phyloP scores from a whole-genome alignment of 1,140 invertebrate genomes.

The Oryctes rhinoceros region DNA sequence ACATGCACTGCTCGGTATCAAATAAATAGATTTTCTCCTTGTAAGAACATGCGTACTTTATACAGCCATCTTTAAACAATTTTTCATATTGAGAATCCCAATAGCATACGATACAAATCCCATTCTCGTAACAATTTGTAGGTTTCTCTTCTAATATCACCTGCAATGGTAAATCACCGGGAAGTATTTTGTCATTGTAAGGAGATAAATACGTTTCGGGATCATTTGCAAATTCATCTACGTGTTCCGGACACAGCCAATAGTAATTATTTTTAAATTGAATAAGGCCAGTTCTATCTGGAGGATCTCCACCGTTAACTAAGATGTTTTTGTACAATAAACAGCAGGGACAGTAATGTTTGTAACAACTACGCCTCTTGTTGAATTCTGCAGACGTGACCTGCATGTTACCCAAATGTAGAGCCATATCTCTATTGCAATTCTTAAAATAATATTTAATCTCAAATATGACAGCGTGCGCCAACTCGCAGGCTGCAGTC shows the following conservation, averaged over 20 bases:
- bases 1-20: slow-evolving; percentile 62
- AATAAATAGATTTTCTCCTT: slow-evolving; percentile 65
- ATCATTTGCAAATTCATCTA: slow-evolving; percentile 59
- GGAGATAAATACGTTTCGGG: slow-evolving; percentile 60
- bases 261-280: slow-evolving; percentile 65
- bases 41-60: slow-evolving; percentile 60
- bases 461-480: slow-evolving; percentile 55
- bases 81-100: slow-evolving; percentile 63
- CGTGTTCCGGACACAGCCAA: slow-evolving; percentile 67
- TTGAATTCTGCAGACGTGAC: slow-evolving; percentile 64
- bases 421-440: slow-evolving; percentile 51
- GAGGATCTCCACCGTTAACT: slow-evolving; percentile 59
- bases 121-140: slow-evolving; percentile 60
- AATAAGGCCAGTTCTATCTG: slow-evolving; percentile 64
- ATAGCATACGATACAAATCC: slow-evolving; percentile 68
- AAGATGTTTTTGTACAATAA: slow-evolving; percentile 59
- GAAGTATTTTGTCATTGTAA: slow-evolving; percentile 58
- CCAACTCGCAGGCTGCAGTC: slow-evolving; percentile 56
- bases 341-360: slow-evolving; percentile 67
- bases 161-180: slow-evolving; percentile 61
- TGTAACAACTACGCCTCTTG: slow-evolving; percentile 62
- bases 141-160: slow-evolving; percentile 60
- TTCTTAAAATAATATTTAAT: slow-evolving; percentile 53
- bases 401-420: slow-evolving; percentile 55
- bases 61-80: slow-evolving; percentile 60